Conservation (phyloP, 2,797 vertebrate species). For the Naso thynnoides region DNA sequence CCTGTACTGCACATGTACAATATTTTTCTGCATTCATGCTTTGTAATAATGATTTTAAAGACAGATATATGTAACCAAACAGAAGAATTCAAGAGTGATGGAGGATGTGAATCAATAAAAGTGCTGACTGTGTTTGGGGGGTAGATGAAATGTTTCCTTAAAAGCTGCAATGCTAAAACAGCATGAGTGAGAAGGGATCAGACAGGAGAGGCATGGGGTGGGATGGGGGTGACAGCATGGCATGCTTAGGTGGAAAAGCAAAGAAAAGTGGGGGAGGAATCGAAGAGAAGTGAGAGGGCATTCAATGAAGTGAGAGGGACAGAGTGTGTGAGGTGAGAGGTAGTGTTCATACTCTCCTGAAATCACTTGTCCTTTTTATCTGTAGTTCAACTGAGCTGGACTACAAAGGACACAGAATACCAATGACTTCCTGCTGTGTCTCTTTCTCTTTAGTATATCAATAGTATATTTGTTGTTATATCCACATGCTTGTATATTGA, state of each 20-base stretch:
- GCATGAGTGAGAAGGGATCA: constrained; percentile 44
- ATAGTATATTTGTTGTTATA: constrained; percentile 1
- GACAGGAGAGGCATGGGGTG: constrained; percentile 23
- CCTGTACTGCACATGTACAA: constrained; percentile 13
- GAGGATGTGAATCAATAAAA: constrained; percentile 59
- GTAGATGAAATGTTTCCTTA: constrained; percentile 62
- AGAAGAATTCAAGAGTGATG: constrained; percentile 41
- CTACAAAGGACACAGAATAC: constrained; percentile 15
- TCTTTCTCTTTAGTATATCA: background rate
- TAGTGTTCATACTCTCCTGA: constrained; percentile 34
- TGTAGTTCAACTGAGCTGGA: constrained; percentile 29
- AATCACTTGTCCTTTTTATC: constrained; percentile 50
- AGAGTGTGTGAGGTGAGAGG: constrained; percentile 35
- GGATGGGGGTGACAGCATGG: constrained; percentile 29
- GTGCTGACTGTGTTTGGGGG: constrained; percentile 49
- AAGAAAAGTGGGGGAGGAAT: constrained; percentile 14
- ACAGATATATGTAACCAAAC: constrained; percentile 58
- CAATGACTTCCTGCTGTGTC: constrained; percentile 1
- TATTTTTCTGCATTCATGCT: constrained; percentile 7
- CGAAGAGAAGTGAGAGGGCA: constrained; percentile 30
- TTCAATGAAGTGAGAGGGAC: constrained; percentile 39
- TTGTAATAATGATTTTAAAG: constrained; percentile 44
- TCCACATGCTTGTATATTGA: constrained; percentile 1
- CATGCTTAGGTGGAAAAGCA: constrained; percentile 7
- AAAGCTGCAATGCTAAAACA: constrained; percentile 56